These are phyloP conservation scores for Paratilapia polleni DNA, from an alignment of 2,113 vertebrate species.

Conservation along the genomic window DNA sequence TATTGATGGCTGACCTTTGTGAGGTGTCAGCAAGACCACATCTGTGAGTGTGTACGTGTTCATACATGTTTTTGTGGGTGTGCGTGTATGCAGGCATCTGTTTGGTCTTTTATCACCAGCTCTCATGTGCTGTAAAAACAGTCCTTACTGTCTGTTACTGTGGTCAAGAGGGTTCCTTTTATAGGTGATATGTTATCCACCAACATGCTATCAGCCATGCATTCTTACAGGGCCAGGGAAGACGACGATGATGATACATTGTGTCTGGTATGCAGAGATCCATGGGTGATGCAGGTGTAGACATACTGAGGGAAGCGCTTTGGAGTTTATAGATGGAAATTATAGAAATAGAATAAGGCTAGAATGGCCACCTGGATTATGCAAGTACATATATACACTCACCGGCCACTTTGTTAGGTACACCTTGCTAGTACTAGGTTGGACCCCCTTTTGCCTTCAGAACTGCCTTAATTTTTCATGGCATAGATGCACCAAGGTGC, in stretches of 20 bases:
- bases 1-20: constrained; percentile 73
- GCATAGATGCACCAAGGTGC: too few relatives aligned
- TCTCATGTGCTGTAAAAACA: constrained; percentile 33
- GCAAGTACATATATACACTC: background rate
- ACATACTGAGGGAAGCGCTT: background rate
- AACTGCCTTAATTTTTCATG: too few relatives aligned
- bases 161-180: constrained; percentile 66
- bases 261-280: constrained; percentile 50
- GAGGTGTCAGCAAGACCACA: constrained; percentile 55
- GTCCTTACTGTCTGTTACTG: constrained; percentile 49
- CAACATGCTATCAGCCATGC: constrained; percentile 35
- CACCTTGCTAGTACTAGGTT: too few relatives aligned
- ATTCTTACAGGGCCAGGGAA: background rate
- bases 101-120: constrained; percentile 65
- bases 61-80: background rate
- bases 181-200: constrained; percentile 47
- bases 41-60: constrained; percentile 44
- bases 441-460: too few relatives aligned
- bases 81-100: constrained; percentile 21
- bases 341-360: background rate
- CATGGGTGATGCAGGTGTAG: constrained; percentile 28
- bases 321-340: background rate
- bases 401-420: background rate
- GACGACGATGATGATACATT: constrained; percentile 44
- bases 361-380: background rate